Evolutionary conservation across 2,888 invertebrate genomes (phyloP).

Genomic region (Deilephila elpenor): DNA sequence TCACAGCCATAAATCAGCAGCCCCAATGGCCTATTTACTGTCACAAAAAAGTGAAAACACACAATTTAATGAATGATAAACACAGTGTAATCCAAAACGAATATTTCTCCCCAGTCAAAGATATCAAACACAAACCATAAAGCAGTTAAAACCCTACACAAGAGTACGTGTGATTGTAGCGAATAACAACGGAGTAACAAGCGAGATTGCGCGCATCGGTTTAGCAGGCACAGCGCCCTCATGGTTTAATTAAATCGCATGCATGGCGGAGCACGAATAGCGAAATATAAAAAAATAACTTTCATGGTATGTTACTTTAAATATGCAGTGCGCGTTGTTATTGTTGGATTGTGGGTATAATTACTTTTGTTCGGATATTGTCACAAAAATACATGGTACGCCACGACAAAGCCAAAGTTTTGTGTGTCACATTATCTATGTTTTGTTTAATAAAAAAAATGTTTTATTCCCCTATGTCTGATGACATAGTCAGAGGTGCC

Average conservation of each 20-base stretch:
- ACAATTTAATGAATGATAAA: neutral
- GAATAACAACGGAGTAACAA: neutral
- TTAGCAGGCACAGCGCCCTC: conserved; percentile 12
- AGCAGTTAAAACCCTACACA: neutral
- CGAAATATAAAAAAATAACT: neutral
- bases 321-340: neutral
- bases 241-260: conserved; percentile 4
- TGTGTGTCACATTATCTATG: no score
- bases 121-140: no score
- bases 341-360: neutral
- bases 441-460: no score
- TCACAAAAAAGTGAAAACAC: no score
- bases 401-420: no score
- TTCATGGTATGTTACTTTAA: neutral
- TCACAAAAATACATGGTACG: no score
- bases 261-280: neutral
- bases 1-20: no score
- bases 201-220: neutral
- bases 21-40: no score
- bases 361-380: no score
- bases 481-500: no score
- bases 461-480: no score
- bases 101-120: neutral
- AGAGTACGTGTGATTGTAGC: neutral
- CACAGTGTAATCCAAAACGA: neutral